Conservation (phyloP, 30 jellyfish, hydroid and myxozoan species). For the Clytia hemisphaerica region DNA sequence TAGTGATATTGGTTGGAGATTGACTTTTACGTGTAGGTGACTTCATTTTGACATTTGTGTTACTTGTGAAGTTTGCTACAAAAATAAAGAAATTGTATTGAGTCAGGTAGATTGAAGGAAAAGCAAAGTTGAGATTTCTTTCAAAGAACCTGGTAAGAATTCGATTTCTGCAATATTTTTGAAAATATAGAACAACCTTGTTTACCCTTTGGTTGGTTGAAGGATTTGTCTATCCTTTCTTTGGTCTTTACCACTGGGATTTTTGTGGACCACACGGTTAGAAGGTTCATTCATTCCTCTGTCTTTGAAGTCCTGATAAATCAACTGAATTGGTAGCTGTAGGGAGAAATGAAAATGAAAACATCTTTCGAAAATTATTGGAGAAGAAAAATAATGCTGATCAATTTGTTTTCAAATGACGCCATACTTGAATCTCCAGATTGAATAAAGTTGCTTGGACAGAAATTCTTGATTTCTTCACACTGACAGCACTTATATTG, state of each 20-base stretch:
- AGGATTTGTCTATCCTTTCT: neutral
- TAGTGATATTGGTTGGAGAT: too few species aligned
- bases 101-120: neutral
- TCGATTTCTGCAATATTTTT: neutral
- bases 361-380: neutral
- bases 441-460: neutral
- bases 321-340: neutral
- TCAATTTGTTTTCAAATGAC: neutral
- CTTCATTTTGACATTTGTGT: too few species aligned
- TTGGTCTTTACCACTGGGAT: neutral
- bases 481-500: neutral
- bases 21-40: too few species aligned
- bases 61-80: too few species aligned
- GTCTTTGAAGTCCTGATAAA: too few species aligned
- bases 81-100: too few species aligned
- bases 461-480: too few species aligned
- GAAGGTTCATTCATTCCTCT: neutral
- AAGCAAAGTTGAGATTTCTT: neutral
- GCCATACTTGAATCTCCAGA: neutral
- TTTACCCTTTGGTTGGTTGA: neutral
- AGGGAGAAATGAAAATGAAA: neutral
- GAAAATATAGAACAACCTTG: neutral
- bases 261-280: neutral
- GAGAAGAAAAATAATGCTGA: neutral
- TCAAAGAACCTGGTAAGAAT: slow-evolving; percentile 3